Percentiles rank a stretch among this genome's conserved stretches.
Evolutionary conservation across 2,113 vertebrate genomes (phyloP).

Genomic region (Phylloscopus trochilus): DNA sequence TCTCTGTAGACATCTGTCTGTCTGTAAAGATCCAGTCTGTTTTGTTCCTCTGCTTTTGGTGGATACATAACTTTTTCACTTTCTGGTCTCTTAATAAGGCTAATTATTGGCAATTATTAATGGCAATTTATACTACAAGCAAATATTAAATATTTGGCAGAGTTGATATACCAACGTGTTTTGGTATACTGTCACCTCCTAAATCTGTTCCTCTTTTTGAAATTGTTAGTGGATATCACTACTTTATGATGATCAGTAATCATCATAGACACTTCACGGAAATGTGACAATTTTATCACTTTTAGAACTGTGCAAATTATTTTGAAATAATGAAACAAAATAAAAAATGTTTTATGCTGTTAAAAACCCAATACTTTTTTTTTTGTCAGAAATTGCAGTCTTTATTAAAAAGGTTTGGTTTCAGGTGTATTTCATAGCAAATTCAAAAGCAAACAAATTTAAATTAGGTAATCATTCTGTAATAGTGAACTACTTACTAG

Average conservation of each 20-base stretch:
- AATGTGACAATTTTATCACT: not conserved
- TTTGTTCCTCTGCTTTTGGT: not conserved
- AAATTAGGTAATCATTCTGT: not conserved
- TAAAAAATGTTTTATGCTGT: not conserved
- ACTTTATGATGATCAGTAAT: not conserved
- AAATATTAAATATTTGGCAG: not conserved
- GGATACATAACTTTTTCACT: not conserved
- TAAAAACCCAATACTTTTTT: not conserved
- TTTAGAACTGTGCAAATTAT: not conserved
- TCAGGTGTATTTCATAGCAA: not conserved
- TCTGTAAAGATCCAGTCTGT: not conserved
- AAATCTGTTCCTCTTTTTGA: not conserved
- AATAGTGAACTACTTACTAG: not conserved
- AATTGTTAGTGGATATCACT: not conserved
- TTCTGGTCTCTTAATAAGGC: not conserved
- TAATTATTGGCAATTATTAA: not conserved
- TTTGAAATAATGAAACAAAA: not conserved
- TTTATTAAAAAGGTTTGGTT: not conserved
- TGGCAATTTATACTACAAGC: not conserved
- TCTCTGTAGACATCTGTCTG: not conserved
- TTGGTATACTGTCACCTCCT: fast-evolving
- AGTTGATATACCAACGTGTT: not conserved
- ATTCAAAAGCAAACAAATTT: not conserved
- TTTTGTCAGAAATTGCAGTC: not conserved
- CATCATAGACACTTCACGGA: not conserved